Evolutionary conservation across 2,797 vertebrate genomes (phyloP), one percentile per base, ranked within the genome.

Genomic region (Lepilemur ruficaudatus): DNA sequence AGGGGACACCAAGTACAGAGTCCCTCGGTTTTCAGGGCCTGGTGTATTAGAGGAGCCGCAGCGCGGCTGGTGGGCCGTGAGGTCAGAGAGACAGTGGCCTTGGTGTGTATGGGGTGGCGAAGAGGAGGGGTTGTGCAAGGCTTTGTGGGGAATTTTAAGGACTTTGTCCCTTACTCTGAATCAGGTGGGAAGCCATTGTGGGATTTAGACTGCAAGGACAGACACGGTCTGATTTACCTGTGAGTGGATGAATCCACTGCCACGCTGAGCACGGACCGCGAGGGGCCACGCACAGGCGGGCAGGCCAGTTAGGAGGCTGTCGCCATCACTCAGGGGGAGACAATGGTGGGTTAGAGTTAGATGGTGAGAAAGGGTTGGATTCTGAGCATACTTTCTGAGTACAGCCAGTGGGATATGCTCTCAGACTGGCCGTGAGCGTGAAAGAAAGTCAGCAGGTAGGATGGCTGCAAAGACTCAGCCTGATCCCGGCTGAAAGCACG

Each of bases 191-290:
- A 57, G 48, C 30, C 14, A 11, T 1, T 7, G 46, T 22, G 43
- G 59, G 80, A 46, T 43, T 41, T 25, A 32, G 28, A 83, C 55
- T 57, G 20, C 25, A 32, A 81, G n/a, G 57, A 32, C 2, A 50
- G 57, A 38, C 18, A 63, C 0, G 5, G 18, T 28, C 41, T 11
- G 69, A 61, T 15, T 17, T 5, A 18, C 15, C 7, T 30, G 35
- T 30, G 38, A 13, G 72, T 5, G 11, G 48, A 11, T 6, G 14
- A 1, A 17, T 11, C 3, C 11, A 38, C 28, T 4, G 35, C 80
- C 72, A 65, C 32, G 55, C 43, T 32, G 12, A 23, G n/a, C 55
- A n/a, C 3, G 7, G n/a, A 18, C 4, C 1, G 0, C 17, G 2
- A 38, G n/a, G 55, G 23, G 25, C n/a, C 6, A 48, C 17, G 8